These are phyloP conservation scores for Nysson spinosus DNA, from an alignment of 2,888 invertebrate genomes.

Conservation along the genomic window DNA sequence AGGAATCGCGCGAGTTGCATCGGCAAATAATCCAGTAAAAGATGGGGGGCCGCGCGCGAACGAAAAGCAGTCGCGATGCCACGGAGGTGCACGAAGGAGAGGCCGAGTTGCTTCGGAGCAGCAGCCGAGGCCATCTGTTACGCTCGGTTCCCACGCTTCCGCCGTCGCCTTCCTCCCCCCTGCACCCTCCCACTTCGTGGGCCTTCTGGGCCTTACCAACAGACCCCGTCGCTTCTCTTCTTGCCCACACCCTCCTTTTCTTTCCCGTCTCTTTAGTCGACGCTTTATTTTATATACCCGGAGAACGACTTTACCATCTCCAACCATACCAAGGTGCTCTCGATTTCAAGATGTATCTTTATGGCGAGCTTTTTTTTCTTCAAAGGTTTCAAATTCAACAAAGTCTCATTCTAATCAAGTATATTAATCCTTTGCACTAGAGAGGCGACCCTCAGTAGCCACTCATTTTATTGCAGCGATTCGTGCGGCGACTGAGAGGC, in stretches of 20 bases:
- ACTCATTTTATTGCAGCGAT: too few species aligned
- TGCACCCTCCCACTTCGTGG: too few species aligned
- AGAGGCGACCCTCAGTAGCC: too few species aligned
- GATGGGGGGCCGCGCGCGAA: constrained; percentile 12
- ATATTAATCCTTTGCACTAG: too few species aligned
- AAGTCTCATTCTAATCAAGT: too few species aligned
- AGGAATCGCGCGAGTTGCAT: background rate
- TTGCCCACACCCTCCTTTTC: constrained; percentile 25
- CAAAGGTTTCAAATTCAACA: too few species aligned
- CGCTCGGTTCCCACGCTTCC: constrained; percentile 76
- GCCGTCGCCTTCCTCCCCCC: constrained; percentile 66
- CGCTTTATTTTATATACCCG: constrained; percentile 42
- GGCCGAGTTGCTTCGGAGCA: constrained; percentile 64
- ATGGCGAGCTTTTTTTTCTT: too few species aligned
- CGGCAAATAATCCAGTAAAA: constrained; percentile 30
- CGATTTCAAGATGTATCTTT: too few species aligned
- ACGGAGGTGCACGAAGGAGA: constrained; percentile 59
- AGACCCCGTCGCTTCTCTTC: constrained; percentile 45
- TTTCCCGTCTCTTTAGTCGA: constrained; percentile 13
- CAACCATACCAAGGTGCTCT: too few species aligned
- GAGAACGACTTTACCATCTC: constrained; percentile 34
- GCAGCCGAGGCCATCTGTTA: constrained; percentile 72
- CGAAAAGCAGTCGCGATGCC: constrained; percentile 29
- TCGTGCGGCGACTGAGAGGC: too few species aligned
- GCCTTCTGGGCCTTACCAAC: constrained; percentile 54